Conservation (phyloP, 2,888 invertebrate species). For the Stictocephala bisonia region DNA sequence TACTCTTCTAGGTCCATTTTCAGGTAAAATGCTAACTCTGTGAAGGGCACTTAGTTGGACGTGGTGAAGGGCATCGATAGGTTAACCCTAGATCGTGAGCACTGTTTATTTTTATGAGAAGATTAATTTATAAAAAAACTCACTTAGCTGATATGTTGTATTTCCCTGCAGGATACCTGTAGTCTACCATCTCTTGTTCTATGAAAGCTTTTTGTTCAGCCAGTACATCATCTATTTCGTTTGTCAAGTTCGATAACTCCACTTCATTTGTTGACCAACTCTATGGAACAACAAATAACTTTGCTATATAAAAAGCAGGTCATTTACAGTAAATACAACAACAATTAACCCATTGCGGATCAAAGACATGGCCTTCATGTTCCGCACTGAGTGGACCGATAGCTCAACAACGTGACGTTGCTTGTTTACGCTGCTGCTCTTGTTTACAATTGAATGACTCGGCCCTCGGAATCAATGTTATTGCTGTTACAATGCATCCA, state of each 20-base stretch:
- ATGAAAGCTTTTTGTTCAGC: conserved; percentile 69
- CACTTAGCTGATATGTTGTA: conserved; percentile 68
- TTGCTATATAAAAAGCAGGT: neutral
- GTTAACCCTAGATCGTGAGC: neutral
- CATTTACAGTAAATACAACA: neutral
- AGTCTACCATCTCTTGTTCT: conserved; percentile 70
- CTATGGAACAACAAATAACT: conserved; percentile 45
- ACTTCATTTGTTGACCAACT: conserved; percentile 58
- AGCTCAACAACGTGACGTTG: too few relatives aligned
- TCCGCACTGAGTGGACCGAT: too few relatives aligned
- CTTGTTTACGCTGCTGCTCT: too few relatives aligned
- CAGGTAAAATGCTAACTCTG: too few relatives aligned
- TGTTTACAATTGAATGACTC: too few relatives aligned
- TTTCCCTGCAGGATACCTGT: conserved; percentile 71
- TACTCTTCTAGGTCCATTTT: too few relatives aligned
- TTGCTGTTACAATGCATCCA: too few relatives aligned
- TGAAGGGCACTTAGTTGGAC: too few relatives aligned
- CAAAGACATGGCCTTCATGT: too few relatives aligned
- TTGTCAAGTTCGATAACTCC: conserved; percentile 54
- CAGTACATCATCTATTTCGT: conserved; percentile 69
- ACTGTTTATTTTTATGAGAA: neutral
- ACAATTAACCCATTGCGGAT: too few relatives aligned
- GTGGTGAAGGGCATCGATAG: conserved; percentile 1
- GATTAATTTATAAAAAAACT: conserved; percentile 54
- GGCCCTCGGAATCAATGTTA: too few relatives aligned